phyloP scores from a whole-genome alignment of 1,140 invertebrate species.

The Heliconius hermathena region DNA sequence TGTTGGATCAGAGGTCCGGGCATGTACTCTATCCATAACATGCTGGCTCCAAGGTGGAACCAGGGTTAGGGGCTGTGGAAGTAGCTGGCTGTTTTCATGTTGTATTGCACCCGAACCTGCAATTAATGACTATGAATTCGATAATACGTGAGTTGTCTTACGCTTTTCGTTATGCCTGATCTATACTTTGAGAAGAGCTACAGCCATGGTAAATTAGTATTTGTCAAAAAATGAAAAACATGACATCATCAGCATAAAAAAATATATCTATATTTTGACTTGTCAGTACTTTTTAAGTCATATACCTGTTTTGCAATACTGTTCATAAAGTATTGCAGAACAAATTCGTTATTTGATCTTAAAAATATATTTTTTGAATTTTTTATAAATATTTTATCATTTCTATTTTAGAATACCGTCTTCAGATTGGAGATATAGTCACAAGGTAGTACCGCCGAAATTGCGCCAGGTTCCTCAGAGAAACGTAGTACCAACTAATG shows the following conservation, averaged over 20 bases:
- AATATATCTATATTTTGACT: no score
- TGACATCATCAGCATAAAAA: no score
- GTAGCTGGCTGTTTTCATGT: constrained; percentile 87
- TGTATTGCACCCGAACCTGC: constrained; percentile 78
- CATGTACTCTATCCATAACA: constrained; percentile 86
- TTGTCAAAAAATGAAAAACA: no score
- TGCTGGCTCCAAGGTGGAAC: constrained; percentile 87
- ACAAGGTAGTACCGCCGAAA: constrained; percentile 64
- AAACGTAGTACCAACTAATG: constrained; percentile 64
- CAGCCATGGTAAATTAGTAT: no score
- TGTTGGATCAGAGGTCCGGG: constrained; percentile 80
- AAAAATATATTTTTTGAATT: no score
- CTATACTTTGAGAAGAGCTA: no score
- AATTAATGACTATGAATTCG: constrained; percentile 59
- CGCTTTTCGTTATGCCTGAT: no score
- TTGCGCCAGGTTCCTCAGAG: constrained; percentile 61
- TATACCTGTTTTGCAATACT: not conserved
- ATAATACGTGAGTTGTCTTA: constrained; percentile 58
- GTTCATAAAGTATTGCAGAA: not conserved
- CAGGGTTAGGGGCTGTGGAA: constrained; percentile 84
- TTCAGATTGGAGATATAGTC: constrained; percentile 65
- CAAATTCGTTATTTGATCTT: no score
- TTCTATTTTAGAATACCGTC: constrained; percentile 61
- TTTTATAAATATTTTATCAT: not conserved
- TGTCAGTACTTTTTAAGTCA: not conserved